phyloP scores from a whole-genome alignment of 1,140 invertebrate species.

The Habropoda laboriosa region DNA sequence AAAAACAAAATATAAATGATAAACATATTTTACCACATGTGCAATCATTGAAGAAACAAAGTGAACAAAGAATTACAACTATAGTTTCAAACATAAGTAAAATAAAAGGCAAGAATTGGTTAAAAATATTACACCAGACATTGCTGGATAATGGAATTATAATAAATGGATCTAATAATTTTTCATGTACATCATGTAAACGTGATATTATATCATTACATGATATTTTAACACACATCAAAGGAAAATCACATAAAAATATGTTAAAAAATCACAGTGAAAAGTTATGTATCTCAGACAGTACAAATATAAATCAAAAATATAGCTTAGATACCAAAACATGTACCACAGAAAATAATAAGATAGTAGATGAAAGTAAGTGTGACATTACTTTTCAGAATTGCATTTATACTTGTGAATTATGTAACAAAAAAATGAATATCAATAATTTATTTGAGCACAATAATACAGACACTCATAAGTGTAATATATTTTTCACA shows the following conservation, averaged over 20 bases:
- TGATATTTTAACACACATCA: neutral
- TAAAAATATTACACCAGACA: neutral
- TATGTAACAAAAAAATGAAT: neutral
- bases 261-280: neutral
- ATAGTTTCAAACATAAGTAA: neutral
- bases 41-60: neutral
- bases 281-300: neutral
- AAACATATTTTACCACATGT: neutral
- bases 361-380: neutral
- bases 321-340: neutral
- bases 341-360: no score
- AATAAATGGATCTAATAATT: neutral
- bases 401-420: neutral
- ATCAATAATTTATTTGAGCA: neutral
- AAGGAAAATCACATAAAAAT: neutral
- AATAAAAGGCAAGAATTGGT: neutral
- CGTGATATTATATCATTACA: neutral
- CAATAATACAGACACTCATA: slow-evolving; percentile 6
- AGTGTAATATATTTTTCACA: neutral
- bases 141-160: neutral
- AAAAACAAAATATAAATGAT: neutral
- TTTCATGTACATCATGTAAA: neutral
- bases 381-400: neutral
- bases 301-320: neutral
- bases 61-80: neutral